These are phyloP conservation scores for Xenopus laevis DNA, from an alignment of 2,113 vertebrate species.

Conservation along the genomic window DNA sequence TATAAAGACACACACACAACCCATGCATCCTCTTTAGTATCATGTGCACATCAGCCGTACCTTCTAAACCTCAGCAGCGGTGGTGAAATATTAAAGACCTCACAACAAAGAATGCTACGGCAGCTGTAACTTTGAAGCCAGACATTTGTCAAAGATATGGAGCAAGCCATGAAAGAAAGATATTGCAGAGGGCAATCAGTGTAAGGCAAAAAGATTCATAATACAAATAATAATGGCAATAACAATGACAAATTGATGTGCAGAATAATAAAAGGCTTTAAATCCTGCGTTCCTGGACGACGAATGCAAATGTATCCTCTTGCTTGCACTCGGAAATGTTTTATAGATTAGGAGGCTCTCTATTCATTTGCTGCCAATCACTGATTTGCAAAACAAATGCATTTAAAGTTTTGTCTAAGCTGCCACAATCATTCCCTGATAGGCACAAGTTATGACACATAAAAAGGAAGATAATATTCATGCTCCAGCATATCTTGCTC, in stretches of 20 bases:
- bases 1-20: no score
- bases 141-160: conserved; percentile 24
- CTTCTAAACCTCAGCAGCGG: no score
- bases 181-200: conserved; percentile 16
- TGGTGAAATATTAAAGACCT: not conserved
- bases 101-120: not conserved
- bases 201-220: conserved; percentile 1
- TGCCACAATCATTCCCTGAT: not conserved
- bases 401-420: not conserved
- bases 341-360: not conserved
- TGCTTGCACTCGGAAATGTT: not conserved
- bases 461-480: no score
- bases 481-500: no score
- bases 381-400: not conserved
- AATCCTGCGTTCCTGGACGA: not conserved
- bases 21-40: no score
- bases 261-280: conserved; percentile 19
- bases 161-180: conserved; percentile 10
- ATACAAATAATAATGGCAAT: conserved; percentile 17
- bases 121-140: conserved; percentile 5
- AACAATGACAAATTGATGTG: conserved; percentile 11
- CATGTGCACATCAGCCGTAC: no score
- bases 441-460: no score
- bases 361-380: conserved; percentile 1
- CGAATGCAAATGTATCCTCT: not conserved